Evolutionary conservation across 2,888 invertebrate genomes (phyloP), one percentile per base, ranked within the genome.

Genomic region (Tipula confusa): DNA sequence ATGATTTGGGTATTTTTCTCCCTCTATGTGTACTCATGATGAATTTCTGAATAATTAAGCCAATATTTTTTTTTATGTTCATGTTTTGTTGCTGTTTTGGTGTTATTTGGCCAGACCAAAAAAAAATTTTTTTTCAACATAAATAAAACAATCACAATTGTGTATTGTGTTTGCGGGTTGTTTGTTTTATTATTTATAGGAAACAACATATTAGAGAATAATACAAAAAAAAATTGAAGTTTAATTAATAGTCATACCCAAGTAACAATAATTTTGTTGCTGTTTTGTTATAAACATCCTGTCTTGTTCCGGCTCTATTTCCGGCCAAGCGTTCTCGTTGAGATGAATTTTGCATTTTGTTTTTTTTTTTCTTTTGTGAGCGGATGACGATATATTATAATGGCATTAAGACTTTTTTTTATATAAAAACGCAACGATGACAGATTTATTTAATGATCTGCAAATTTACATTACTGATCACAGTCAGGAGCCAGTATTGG

Each of bases 41-140:
- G 64, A 64, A 64, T 64, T 64, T 64, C 64, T 64, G 64, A 64
- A 64, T 64, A 64, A 64, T 64, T 64, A 64, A 64, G 64, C 64
- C 64, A 64, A 64, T 64, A 7, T 24, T 64, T 9, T 7, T 24
- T 64, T 64, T 64, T 24, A 1, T 5, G 15, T 43, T 43, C n/a
- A n/a, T n/a, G n/a, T n/a, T n/a, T n/a, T n/a, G n/a, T n/a, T 11
- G 24, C 24, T 24, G 24, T 64, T 64, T n/a, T 36, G 5, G 1
- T 36, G 5, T 36, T 36, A n/a, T 43, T 64, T 24, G 64, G 9
- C 64, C 64, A 64, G 64, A 64, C 64, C 64, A 64, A 24, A 43
- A 64, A 24, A 43, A 36, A 43, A 64, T 64, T 64, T 64, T 24
- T 24, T 64, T 24, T 64, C n/a, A n/a, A 64, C 9, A 24, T 11